Evolutionary conservation across 1,140 invertebrate species (phyloP).

Genomic region (Chironomus striatipennis): DNA sequence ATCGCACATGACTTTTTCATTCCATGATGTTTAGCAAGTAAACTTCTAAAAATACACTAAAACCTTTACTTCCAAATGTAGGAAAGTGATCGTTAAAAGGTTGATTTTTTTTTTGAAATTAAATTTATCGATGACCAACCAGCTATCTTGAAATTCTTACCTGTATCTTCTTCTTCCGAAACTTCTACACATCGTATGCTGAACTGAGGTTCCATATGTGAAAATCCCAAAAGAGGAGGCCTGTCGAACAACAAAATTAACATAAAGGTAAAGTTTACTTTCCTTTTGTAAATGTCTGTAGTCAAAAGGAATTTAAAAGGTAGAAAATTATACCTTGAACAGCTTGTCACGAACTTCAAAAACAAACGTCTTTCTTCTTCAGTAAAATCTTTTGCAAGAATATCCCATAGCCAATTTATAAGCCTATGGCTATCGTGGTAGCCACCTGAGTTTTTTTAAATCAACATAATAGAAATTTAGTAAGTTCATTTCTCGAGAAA

Average conservation of each 20-base stretch:
- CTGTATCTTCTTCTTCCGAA: conserved; percentile 95
- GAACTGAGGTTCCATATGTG: conserved; percentile 95
- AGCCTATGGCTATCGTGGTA: conserved; percentile 98
- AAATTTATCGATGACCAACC: background rate
- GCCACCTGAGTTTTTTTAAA: conserved; percentile 51
- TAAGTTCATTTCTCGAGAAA: too few species aligned
- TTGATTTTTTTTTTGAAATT: conserved; percentile 21
- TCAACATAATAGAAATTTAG: too few species aligned
- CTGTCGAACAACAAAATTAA: conserved; percentile 47
- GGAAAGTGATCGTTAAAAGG: background rate
- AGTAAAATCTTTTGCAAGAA: conserved; percentile 90
- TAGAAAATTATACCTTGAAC: conserved; percentile 45
- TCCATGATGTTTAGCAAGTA: too few species aligned
- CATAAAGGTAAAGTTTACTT: too few species aligned
- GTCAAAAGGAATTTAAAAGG: too few species aligned
- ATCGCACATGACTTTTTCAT: too few species aligned
- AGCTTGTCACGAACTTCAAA: conserved; percentile 99
- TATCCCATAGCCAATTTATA: conserved; percentile 98
- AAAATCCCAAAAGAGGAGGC: conserved; percentile 93
- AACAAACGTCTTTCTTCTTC: conserved; percentile 88
- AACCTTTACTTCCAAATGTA: too few species aligned
- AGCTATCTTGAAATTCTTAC: conserved; percentile 35
- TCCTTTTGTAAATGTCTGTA: too few species aligned
- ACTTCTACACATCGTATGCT: conserved; percentile 99
- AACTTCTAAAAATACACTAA: too few species aligned